These are phyloP conservation scores for Alaudala cheleensis DNA, from an alignment of 2,113 vertebrate species.

Conservation along the genomic window DNA sequence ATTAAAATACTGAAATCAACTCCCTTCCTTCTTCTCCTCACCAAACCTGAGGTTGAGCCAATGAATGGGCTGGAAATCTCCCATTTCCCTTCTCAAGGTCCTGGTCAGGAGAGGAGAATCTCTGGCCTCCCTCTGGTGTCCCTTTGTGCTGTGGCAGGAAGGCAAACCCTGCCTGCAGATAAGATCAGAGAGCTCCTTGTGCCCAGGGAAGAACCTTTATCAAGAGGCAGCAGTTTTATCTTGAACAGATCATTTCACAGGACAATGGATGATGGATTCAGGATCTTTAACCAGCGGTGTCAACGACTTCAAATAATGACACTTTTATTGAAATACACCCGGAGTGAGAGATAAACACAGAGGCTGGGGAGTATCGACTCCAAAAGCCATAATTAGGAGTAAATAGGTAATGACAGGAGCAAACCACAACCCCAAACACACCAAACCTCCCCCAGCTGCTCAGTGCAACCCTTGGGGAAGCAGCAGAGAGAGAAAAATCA, in stretches of 20 bases:
- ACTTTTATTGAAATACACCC: conserved; percentile 42
- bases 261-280: conserved; percentile 23
- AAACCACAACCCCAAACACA: not conserved
- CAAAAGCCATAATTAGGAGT: not conserved
- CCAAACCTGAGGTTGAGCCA: not conserved
- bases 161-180: not conserved
- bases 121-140: not conserved
- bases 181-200: not conserved
- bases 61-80: not conserved
- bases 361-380: not conserved
- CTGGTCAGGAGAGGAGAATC: not conserved
- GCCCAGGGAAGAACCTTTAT: not conserved
- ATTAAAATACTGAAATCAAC: not conserved
- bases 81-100: not conserved
- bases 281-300: conserved; percentile 32
- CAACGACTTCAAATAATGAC: conserved; percentile 54
- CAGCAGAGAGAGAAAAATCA: not conserved
- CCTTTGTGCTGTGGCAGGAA: not conserved
- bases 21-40: not conserved
- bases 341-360: conserved; percentile 39
- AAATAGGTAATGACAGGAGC: conserved; percentile 33
- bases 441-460: not conserved
- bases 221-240: conserved; percentile 23
- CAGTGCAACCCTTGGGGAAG: not conserved
- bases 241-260: conserved; percentile 33